Evolutionary conservation across 1,140 invertebrate species (phyloP), one percentile per base, ranked within the genome.

Genomic region (Dendrolimus punctatus): DNA sequence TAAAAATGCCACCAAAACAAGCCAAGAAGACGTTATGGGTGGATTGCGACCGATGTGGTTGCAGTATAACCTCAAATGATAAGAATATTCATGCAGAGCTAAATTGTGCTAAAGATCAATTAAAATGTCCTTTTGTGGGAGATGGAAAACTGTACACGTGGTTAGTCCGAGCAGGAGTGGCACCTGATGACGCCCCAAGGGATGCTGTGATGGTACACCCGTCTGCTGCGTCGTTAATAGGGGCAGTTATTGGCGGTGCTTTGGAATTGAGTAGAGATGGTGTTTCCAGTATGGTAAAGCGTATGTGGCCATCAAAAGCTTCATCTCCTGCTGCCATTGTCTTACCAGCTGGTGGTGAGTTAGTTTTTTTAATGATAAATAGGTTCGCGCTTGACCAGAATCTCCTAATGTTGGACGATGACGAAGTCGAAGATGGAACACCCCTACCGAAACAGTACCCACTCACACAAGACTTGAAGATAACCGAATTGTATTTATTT

Each of bases 271-370:
- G 51, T 38, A 66, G 78, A 10, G 68, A 81, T 4, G 82, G 75
- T 8, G 76, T 76, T 37, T 73, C 77, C 8, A 69, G 68, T 4
- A 58, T 86, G 8, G 68, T 81, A 5, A 82, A 76, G 46, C 72
- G 82, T 5, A 81, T 86, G 77, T 86, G 80, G 82, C 82, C 82
- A 0, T 82, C 82, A 0, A 86, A 80, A 57, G 63, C 71, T 0
- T 80, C 79, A 5, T 71, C 82, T 0, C 79, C 80, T 0, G 73
- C 77, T 43, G 82, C 82, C 62, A 71, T 84, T 9, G 79, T 84
- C 41, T 37, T 86, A 46, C 74, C 76, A 39, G 76, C 75, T 61
- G 67, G 76, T 64, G 80, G 82, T 86, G 70, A 58, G 50, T 45
- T 23, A n/a, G n/a, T n/a, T n/a, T n/a, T n/a, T n/a, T n/a, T n/a